Evolutionary conservation across 2,113 vertebrate genomes (phyloP).

Genomic region (Camelus bactrianus): DNA sequence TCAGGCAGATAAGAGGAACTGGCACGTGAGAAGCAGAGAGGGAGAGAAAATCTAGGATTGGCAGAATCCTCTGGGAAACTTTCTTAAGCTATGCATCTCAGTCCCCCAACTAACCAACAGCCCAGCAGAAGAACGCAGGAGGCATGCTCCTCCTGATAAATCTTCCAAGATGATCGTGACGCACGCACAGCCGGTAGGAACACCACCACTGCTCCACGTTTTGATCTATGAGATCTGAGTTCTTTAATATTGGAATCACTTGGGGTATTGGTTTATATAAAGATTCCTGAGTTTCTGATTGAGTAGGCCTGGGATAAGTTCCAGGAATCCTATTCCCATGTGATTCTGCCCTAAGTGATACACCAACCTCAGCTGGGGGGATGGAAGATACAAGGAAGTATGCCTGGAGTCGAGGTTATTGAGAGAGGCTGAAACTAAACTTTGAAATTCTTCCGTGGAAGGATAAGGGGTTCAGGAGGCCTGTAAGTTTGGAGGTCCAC

Average conservation of each 20-base stretch:
- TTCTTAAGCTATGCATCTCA: neutral
- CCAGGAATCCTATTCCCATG: neutral
- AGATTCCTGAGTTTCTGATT: neutral
- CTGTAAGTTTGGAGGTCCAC: neutral
- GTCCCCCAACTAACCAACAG: neutral
- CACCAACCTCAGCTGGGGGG: neutral
- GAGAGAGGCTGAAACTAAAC: neutral
- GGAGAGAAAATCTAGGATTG: neutral
- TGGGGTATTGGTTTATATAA: neutral
- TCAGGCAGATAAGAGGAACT: neutral
- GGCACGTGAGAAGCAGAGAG: neutral
- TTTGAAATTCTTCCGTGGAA: neutral
- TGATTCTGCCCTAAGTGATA: neutral
- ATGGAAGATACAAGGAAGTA: neutral
- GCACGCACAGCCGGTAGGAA: neutral
- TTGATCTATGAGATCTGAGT: neutral
- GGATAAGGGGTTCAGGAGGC: neutral
- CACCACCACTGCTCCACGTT: neutral
- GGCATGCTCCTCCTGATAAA: neutral
- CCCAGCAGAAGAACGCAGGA: neutral
- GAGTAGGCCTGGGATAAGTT: neutral
- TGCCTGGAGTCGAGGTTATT: neutral
- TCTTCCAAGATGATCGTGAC: neutral
- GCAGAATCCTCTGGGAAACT: neutral
- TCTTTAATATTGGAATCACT: neutral